A percentile compares a stretch with the other conserved stretches of the same genome.
Evolutionary conservation across 2,888 invertebrate genomes (phyloP).

Genomic region (Synergus itoensis): DNA sequence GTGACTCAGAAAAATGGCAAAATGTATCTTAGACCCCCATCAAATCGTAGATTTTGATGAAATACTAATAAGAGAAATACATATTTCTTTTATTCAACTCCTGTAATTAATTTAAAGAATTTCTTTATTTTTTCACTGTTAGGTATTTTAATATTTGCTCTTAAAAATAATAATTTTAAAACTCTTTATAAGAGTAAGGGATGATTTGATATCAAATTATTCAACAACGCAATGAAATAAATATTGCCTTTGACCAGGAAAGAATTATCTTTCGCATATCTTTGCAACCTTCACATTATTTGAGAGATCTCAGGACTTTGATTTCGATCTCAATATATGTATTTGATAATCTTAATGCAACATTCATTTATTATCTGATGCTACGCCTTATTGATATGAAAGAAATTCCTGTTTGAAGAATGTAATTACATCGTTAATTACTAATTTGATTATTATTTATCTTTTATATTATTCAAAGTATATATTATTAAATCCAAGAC

Average conservation of each 20-base stretch:
- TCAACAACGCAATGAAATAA: not conserved
- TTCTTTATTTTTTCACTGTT: not conserved
- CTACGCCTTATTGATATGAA: not conserved
- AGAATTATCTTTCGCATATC: conserved; percentile 1
- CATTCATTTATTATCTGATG: conserved; percentile 4
- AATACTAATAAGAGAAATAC: not conserved
- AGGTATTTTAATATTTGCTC: not conserved
- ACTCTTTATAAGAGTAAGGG: not conserved
- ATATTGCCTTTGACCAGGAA: not conserved
- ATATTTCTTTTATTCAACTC: too few species aligned
- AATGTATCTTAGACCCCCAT: not conserved
- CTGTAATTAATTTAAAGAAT: too few species aligned
- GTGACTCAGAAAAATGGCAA: not conserved
- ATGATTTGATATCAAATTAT: not conserved
- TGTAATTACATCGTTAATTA: conserved; percentile 5
- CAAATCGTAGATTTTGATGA: not conserved
- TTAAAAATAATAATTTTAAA: not conserved
- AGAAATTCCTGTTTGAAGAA: not conserved
- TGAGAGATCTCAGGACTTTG: not conserved
- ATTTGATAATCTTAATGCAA: conserved; percentile 15
- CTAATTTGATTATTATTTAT: not conserved
- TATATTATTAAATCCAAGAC: not conserved
- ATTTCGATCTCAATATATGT: not conserved
- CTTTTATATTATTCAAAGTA: not conserved
- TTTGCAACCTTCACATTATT: not conserved